Conservation (phyloP, 2,113 vertebrate genomes). For the Willisornis vidua region DNA sequence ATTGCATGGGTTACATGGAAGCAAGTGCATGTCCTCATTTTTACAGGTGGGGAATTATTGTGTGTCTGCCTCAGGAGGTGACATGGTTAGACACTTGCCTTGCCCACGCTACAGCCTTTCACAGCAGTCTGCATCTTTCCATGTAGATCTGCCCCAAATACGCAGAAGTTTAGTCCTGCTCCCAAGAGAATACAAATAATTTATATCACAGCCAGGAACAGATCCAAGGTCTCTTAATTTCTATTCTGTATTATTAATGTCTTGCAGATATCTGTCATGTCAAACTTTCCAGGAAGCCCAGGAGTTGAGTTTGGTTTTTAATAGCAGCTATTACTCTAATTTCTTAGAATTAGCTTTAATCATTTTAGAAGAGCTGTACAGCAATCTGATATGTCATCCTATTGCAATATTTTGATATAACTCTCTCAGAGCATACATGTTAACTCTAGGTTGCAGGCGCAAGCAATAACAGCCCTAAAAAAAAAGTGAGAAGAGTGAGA, state of each 20-base stretch:
- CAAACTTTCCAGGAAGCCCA: slow-evolving; percentile 64
- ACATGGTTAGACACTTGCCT: not conserved
- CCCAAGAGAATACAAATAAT: not conserved
- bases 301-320: slow-evolving; percentile 44
- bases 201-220: not conserved
- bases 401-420: slow-evolving; percentile 53
- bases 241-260: slow-evolving; percentile 53
- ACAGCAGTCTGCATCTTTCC: not conserved
- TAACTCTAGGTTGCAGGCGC: not conserved
- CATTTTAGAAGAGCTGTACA: slow-evolving; percentile 56
- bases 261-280: slow-evolving; percentile 57
- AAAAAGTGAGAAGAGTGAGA: not conserved
- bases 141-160: not conserved
- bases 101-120: not conserved
- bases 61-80: not conserved
- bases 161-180: not conserved
- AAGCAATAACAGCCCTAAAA: not conserved
- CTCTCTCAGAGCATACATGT: not conserved
- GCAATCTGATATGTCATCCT: slow-evolving; percentile 58
- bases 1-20: not conserved
- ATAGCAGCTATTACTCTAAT: slow-evolving; percentile 67
- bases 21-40: not conserved
- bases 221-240: slow-evolving; percentile 31
- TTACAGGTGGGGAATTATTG: not conserved
- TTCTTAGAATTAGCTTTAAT: slow-evolving; percentile 68